These are phyloP conservation scores for Drosophila albomicans DNA, from an alignment of 1,140 invertebrate genomes.

Conservation along the genomic window DNA sequence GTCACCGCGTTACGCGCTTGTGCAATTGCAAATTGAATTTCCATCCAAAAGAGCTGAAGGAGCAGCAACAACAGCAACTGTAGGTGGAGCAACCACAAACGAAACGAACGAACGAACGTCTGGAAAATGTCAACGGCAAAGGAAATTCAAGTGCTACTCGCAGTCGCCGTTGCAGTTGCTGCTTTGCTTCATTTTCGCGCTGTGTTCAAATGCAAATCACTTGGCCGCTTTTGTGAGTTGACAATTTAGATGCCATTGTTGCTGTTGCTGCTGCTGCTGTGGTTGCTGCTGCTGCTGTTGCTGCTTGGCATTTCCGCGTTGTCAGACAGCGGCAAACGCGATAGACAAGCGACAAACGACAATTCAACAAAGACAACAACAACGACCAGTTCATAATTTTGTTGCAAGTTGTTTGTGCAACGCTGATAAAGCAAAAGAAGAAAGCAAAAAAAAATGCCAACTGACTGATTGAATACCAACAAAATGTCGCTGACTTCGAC, in stretches of 20 bases:
- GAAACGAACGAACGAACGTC: slow-evolving; percentile 45
- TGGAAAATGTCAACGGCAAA: slow-evolving; percentile 76
- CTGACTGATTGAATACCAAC: slow-evolving; percentile 33
- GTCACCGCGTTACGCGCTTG: slow-evolving; percentile 72
- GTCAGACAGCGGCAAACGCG: slow-evolving; percentile 64
- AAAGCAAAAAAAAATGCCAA: slow-evolving; percentile 5
- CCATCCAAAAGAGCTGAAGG: slow-evolving; percentile 50
- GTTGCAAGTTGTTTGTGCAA: slow-evolving; percentile 36
- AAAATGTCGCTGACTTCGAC: slow-evolving; percentile 14
- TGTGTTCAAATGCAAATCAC: slow-evolving; percentile 81
- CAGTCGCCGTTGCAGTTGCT: slow-evolving; percentile 30
- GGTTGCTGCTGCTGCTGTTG: slow-evolving; percentile 33
- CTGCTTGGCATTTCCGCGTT: slow-evolving; percentile 74
- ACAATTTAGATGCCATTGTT: slow-evolving; percentile 80
- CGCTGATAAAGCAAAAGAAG: slow-evolving; percentile 18
- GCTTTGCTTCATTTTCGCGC: slow-evolving; percentile 75
- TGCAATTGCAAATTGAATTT: slow-evolving; percentile 83
- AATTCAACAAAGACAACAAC: slow-evolving; percentile 10
- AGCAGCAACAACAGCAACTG: neutral
- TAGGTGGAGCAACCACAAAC: neutral
- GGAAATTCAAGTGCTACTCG: slow-evolving; percentile 74
- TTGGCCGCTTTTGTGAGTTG: slow-evolving; percentile 81
- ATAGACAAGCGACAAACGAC: slow-evolving; percentile 51
- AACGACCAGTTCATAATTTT: slow-evolving; percentile 45
- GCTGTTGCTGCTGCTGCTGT: slow-evolving; percentile 53